Conservation (phyloP, 2,113 vertebrate genomes). For the Nyctibius bracteatus region DNA sequence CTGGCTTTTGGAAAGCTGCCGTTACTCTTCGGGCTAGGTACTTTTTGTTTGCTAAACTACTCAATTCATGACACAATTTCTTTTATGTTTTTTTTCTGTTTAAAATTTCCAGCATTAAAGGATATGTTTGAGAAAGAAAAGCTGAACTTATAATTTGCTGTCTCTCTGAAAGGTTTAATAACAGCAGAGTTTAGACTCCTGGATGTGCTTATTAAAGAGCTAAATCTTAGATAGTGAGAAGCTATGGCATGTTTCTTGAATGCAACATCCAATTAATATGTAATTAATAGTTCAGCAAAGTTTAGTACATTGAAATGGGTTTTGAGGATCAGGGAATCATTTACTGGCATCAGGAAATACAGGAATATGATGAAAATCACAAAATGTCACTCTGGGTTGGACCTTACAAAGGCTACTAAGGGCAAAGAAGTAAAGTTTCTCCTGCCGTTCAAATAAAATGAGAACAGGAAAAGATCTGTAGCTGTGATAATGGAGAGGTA, state of each 20-base stretch:
- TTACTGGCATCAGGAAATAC: background rate
- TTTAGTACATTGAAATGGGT: background rate
- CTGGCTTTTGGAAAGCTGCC: background rate
- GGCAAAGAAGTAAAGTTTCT: background rate
- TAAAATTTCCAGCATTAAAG: background rate
- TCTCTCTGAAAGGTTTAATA: conserved; percentile 5
- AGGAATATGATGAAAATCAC: background rate
- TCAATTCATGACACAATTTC: background rate
- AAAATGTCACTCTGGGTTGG: accelerated
- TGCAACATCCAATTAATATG: conserved; percentile 34
- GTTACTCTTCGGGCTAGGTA: background rate
- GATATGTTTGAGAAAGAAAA: background rate
- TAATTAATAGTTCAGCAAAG: conserved; percentile 24
- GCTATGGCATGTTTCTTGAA: conserved; percentile 36
- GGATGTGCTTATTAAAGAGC: conserved; percentile 45
- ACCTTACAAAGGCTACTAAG: background rate
- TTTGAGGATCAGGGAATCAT: background rate
- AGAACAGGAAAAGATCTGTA: background rate
- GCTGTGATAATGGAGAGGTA: background rate
- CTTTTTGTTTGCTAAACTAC: background rate
- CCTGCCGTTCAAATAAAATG: background rate
- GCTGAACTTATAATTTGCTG: background rate
- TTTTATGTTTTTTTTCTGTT: background rate
- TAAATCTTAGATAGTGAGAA: conserved; percentile 7
- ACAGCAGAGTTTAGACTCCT: background rate